Evolutionary conservation across 2,797 vertebrate genomes (phyloP).

Genomic region (Catostomus latipinnis): DNA sequence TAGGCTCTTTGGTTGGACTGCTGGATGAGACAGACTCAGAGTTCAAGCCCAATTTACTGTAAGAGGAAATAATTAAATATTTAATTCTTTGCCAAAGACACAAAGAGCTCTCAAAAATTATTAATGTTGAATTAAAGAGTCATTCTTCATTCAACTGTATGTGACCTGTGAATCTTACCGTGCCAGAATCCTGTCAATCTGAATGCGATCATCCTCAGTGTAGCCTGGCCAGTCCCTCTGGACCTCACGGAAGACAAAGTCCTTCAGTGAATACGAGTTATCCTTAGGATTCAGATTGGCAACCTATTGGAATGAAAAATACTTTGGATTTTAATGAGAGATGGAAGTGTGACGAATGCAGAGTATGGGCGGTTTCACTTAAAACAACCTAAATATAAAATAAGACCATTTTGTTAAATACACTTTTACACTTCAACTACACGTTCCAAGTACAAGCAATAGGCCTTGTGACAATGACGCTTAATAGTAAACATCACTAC

Average conservation of each 20-base stretch:
- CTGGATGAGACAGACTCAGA: conserved; percentile 73
- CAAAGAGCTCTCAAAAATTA: neutral
- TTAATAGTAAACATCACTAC: no score
- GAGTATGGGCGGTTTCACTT: no score
- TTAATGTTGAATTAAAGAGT: neutral
- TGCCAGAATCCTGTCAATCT: conserved; percentile 82
- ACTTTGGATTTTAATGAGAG: no score
- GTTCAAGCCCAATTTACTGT: conserved; percentile 86
- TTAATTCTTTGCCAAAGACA: neutral
- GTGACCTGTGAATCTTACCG: conserved; percentile 74
- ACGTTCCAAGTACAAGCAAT: no score
- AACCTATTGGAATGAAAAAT: conserved; percentile 75
- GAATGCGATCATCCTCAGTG: conserved; percentile 82
- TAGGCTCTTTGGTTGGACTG: conserved; percentile 77
- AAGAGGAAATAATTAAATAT: conserved; percentile 19
- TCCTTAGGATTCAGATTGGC: conserved; percentile 91
- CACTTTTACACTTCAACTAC: no score
- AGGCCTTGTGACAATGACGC: no score
- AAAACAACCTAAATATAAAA: no score
- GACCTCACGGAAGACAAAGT: conserved; percentile 88
- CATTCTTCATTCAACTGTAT: conserved; percentile 4
- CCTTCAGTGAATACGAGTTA: conserved; percentile 89
- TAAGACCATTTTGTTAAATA: no score
- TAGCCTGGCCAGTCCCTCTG: conserved; percentile 93
- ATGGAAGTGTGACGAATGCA: no score